phyloP scores from a whole-genome alignment of 2,888 invertebrate genomes.

The Ctena decussata region DNA sequence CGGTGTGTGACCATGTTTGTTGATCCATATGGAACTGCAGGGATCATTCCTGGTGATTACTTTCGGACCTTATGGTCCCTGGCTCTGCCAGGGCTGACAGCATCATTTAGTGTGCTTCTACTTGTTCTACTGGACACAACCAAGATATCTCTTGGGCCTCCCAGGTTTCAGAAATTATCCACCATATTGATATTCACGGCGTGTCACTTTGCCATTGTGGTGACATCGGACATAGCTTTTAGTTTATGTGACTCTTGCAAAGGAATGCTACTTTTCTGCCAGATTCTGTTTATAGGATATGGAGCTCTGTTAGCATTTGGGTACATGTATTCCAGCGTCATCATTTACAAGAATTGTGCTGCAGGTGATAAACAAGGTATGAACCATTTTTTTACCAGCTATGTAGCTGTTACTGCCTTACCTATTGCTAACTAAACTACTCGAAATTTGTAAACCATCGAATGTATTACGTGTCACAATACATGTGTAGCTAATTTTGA shows the following conservation, averaged over 20 bases:
- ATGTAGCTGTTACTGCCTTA: too few species aligned
- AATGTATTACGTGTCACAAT: too few species aligned
- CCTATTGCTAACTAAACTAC: too few species aligned
- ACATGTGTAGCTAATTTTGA: too few species aligned
- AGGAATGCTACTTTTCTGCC: slow-evolving; percentile 73
- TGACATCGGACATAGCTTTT: slow-evolving; percentile 65
- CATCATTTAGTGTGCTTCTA: slow-evolving; percentile 74
- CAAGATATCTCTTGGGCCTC: slow-evolving; percentile 76
- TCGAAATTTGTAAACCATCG: too few species aligned
- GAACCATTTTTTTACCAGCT: not conserved
- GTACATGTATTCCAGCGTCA: slow-evolving; percentile 70
- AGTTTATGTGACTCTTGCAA: slow-evolving; percentile 58
- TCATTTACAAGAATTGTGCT: slow-evolving; percentile 67
- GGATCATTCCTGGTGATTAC: slow-evolving; percentile 34
- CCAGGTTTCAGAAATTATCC: slow-evolving; percentile 72
- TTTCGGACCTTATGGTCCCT: slow-evolving; percentile 72
- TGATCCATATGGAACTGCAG: slow-evolving; percentile 71
- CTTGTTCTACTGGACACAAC: slow-evolving; percentile 79
- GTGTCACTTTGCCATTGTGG: slow-evolving; percentile 69
- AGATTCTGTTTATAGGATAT: slow-evolving; percentile 72
- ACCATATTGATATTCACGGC: slow-evolving; percentile 68
- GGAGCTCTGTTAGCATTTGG: slow-evolving; percentile 71
- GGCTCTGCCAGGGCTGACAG: slow-evolving; percentile 74
- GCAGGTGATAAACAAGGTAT: slow-evolving; percentile 52
- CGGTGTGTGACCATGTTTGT: slow-evolving; percentile 66